Evolutionary conservation across 2,797 vertebrate species (phyloP).

Genomic region (Centropyge bicolor): DNA sequence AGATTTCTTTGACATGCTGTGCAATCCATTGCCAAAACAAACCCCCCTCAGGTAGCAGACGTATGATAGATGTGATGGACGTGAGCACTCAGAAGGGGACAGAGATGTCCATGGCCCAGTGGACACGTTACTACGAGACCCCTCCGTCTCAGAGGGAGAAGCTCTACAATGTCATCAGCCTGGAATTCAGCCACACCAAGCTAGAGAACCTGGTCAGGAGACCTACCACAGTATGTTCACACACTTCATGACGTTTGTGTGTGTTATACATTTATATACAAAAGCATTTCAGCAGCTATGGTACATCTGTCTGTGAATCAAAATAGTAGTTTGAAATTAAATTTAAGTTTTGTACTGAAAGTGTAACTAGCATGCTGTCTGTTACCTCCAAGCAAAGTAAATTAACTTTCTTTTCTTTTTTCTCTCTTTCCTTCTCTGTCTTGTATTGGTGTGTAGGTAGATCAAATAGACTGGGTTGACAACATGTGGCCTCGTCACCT

Average conservation of each 20-base stretch:
- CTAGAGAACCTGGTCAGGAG: conserved; percentile 94
- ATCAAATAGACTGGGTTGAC: conserved; percentile 98
- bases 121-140: conserved; percentile 97
- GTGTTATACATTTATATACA: neutral
- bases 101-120: conserved; percentile 99
- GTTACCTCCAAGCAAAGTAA: neutral
- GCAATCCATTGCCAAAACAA: neutral
- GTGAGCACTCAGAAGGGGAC: conserved; percentile 97
- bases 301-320: neutral
- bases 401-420: neutral
- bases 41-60: conserved; percentile 89
- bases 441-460: conserved; percentile 85
- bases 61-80: conserved; percentile 98
- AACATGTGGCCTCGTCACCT: conserved; percentile 99
- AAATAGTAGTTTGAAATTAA: neutral
- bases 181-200: conserved; percentile 99
- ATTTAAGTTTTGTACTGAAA: neutral
- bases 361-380: neutral
- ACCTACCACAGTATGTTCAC: conserved; percentile 86
- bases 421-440: neutral
- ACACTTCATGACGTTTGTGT: neutral
- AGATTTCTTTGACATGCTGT: neutral
- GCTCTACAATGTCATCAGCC: conserved; percentile 97
- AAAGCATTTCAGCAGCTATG: neutral
- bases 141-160: conserved; percentile 93